Conservation (phyloP, 2,888 invertebrate species). For the Tachina grossa region DNA sequence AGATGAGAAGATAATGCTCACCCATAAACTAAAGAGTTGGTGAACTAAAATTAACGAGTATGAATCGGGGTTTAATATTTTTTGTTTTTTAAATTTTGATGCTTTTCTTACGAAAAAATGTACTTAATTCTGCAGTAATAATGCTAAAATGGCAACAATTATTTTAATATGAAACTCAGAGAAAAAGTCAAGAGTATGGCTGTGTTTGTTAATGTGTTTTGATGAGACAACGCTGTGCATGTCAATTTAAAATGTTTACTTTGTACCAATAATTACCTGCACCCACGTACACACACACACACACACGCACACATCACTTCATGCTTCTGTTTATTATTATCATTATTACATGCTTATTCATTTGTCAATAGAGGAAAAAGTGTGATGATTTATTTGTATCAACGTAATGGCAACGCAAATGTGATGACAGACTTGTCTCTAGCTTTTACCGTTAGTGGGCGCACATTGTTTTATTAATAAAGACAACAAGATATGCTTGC, state of each 20-base stretch:
- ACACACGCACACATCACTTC: not conserved
- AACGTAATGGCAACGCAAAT: conserved; percentile 39
- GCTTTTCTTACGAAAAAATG: no score
- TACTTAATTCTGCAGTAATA: no score
- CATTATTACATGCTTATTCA: conserved; percentile 32
- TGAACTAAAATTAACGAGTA: no score
- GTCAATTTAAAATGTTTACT: conserved; percentile 12
- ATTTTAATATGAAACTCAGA: not conserved
- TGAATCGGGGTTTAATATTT: no score
- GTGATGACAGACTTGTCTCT: conserved; percentile 34
- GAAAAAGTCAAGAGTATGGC: conserved; percentile 5
- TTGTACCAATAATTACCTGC: conserved; percentile 18
- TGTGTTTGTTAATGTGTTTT: conserved; percentile 24
- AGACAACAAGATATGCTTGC: not conserved
- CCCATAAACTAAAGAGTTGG: no score
- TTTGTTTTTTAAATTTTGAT: no score
- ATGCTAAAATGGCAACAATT: no score
- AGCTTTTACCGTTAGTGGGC: not conserved
- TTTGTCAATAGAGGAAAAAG: conserved; percentile 45
- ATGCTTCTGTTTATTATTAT: conserved; percentile 7
- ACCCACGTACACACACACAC: not conserved
- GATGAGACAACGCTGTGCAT: conserved; percentile 2
- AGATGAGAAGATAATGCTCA: no score
- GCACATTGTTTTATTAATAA: not conserved
- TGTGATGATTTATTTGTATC: conserved; percentile 46